Percentiles rank a stretch among this genome's conserved stretches.
These are phyloP conservation scores for Oligia latruncula DNA, from an alignment of 2,888 invertebrate species.

Conservation along the genomic window DNA sequence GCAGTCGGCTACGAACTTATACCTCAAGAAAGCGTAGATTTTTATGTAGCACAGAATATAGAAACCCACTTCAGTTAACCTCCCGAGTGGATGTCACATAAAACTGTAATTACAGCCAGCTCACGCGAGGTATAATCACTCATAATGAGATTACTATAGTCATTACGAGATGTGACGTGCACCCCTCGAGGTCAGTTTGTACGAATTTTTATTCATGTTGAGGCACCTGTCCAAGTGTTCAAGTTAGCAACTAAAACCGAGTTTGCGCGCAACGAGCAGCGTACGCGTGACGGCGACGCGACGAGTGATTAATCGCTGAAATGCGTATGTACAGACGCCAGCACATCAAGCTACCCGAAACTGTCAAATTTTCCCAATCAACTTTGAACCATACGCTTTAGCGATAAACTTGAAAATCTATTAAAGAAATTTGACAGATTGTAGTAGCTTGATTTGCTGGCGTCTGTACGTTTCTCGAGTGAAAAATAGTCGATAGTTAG, in stretches of 20 bases:
- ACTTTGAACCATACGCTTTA: no score
- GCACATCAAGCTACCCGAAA: no score
- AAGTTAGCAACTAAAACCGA: not conserved
- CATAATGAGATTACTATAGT: conserved; percentile 52
- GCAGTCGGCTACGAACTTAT: no score
- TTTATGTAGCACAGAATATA: not conserved
- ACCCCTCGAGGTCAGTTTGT: conserved; percentile 31
- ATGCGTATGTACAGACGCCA: not conserved
- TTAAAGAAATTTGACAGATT: no score
- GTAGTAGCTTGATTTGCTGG: no score
- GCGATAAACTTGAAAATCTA: no score
- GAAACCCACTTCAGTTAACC: not conserved
- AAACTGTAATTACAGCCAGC: conserved; percentile 35
- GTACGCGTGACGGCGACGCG: no score
- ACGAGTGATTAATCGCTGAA: not conserved
- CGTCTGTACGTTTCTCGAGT: no score
- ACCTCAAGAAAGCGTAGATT: not conserved
- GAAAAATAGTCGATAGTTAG: no score
- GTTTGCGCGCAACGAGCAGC: not conserved
- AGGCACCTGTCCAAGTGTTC: not conserved
- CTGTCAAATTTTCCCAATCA: no score
- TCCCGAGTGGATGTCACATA: conserved; percentile 32
- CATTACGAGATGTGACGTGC: conserved; percentile 40
- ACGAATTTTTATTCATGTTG: conserved; percentile 15
- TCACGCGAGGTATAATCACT: conserved; percentile 55